Evolutionary conservation across 2,113 vertebrate species (phyloP).

Genomic region (Hyaena hyaena): DNA sequence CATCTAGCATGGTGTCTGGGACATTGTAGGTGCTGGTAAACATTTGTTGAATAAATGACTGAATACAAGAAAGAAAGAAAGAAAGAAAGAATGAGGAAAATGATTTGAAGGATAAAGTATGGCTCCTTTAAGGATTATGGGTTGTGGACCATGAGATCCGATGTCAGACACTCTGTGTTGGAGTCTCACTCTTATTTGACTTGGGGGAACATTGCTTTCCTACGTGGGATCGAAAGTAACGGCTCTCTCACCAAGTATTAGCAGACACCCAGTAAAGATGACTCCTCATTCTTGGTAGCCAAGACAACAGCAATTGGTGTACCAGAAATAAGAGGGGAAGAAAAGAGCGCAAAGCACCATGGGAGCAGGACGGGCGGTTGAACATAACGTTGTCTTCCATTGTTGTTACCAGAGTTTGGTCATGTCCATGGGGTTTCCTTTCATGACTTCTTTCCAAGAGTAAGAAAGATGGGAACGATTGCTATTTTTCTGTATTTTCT

Average conservation of each 20-base stretch:
- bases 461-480: neutral
- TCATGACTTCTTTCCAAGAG: neutral
- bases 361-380: too few species aligned
- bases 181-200: neutral
- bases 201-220: neutral
- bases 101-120: neutral
- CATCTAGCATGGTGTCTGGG: neutral
- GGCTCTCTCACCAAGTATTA: neutral
- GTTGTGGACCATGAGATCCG: neutral
- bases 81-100: neutral
- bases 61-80: neutral
- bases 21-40: neutral
- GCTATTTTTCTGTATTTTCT: neutral
- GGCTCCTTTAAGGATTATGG: neutral
- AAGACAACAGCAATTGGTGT: too few species aligned
- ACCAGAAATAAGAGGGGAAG: accelerated
- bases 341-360: too few species aligned
- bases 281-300: neutral
- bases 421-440: neutral
- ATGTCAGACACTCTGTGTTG: neutral
- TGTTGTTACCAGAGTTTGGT: too few species aligned
- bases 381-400: neutral
- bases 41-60: neutral
- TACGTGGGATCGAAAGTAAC: neutral
- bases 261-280: neutral